phyloP scores from a whole-genome alignment of 2,113 vertebrate genomes.

The Corvus hawaiiensis region DNA sequence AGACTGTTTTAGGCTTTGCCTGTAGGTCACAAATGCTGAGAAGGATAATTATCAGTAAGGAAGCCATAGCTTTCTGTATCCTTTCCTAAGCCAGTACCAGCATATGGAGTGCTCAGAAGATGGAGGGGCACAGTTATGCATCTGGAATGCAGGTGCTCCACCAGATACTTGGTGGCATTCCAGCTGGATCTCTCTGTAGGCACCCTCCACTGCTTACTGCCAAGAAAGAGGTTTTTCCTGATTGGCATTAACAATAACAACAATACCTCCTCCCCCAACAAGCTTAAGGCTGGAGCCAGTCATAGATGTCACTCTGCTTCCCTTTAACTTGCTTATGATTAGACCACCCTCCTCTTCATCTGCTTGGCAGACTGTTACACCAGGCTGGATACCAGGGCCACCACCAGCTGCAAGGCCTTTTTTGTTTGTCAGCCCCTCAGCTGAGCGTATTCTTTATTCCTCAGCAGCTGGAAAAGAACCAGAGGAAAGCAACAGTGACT shows the following conservation, averaged over 20 bases:
- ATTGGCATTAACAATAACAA: conserved; percentile 20
- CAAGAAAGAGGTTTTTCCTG: neutral
- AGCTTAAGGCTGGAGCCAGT: neutral
- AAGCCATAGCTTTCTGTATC: neutral
- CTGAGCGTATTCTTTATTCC: neutral
- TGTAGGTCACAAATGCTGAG: neutral
- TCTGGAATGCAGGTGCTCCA: conserved; percentile 29
- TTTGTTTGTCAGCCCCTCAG: neutral
- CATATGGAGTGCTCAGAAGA: neutral
- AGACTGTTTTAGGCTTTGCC: neutral
- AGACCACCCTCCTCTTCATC: conserved; percentile 36
- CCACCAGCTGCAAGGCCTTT: neutral
- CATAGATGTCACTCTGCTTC: neutral
- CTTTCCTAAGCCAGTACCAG: neutral
- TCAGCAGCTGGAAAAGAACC: neutral
- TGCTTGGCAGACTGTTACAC: neutral
- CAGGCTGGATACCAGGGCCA: neutral
- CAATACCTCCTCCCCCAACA: neutral
- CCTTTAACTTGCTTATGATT: neutral
- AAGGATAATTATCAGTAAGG: neutral
- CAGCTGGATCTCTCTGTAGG: neutral
- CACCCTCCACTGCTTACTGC: neutral
- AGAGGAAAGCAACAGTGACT: neutral
- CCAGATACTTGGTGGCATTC: neutral
- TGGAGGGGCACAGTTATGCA: neutral